Conservation (phyloP, 2,797 vertebrate species). For the Lacerta agilis region DNA sequence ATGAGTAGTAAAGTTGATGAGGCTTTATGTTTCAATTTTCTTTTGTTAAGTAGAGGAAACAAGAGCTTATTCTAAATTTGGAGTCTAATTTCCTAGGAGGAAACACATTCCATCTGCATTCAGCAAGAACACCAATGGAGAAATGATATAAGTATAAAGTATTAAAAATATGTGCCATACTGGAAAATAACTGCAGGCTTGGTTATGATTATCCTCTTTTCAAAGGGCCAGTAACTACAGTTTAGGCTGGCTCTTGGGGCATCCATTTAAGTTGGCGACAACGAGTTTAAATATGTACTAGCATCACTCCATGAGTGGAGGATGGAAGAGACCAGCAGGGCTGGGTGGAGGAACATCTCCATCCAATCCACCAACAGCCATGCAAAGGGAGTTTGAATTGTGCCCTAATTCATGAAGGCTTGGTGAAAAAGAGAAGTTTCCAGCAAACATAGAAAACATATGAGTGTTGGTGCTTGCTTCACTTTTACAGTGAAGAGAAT, state of each 20-base stretch:
- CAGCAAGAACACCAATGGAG: constrained; percentile 49
- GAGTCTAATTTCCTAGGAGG: constrained; percentile 60
- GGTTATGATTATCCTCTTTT: not conserved
- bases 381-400: too few relatives aligned
- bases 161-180: constrained; percentile 59
- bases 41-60: constrained; percentile 67
- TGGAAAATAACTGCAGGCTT: constrained; percentile 35
- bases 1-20: constrained; percentile 75
- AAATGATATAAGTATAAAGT: constrained; percentile 49
- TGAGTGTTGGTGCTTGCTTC: too few relatives aligned
- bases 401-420: too few relatives aligned
- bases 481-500: too few relatives aligned
- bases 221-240: not conserved
- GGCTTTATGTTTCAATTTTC: constrained; percentile 78
- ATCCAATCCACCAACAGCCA: not conserved
- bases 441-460: too few relatives aligned
- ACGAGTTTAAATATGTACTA: constrained; percentile 20
- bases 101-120: constrained; percentile 30
- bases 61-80: constrained; percentile 52
- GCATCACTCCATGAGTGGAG: not conserved
- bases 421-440: too few relatives aligned
- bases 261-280: constrained; percentile 39
- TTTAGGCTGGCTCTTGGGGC: constrained; percentile 43
- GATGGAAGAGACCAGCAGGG: too few relatives aligned
- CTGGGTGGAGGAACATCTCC: too few relatives aligned